A percentile compares a stretch with the other conserved stretches of the same genome.
Conservation (phyloP, 2,113 vertebrate genomes). For the Ochotona curzoniae region DNA sequence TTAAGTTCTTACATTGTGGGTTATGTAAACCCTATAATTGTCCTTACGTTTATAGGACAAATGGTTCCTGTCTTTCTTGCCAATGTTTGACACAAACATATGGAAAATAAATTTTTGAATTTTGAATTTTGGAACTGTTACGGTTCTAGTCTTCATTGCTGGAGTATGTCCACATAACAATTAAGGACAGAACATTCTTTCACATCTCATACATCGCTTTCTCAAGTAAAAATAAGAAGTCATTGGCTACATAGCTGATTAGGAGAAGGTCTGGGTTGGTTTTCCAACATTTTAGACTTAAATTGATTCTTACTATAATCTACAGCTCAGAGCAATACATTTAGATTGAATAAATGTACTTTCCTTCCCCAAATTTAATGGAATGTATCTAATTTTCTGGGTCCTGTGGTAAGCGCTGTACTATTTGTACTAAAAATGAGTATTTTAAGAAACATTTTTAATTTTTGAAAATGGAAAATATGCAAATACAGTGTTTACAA, state of each 20-base stretch:
- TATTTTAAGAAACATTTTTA: constrained; percentile 13
- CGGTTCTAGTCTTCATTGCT: background rate
- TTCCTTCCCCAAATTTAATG: background rate
- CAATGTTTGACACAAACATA: background rate
- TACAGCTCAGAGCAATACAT: background rate
- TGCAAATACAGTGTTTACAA: background rate
- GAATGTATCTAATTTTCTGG: background rate
- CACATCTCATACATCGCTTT: background rate
- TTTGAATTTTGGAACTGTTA: background rate
- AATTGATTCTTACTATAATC: background rate
- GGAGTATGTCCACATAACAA: background rate
- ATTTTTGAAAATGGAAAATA: constrained; percentile 34
- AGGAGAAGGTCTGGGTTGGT: background rate
- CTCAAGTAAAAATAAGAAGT: background rate
- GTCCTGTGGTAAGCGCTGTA: background rate
- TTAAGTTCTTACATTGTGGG: constrained; percentile 38
- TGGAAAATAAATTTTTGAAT: background rate
- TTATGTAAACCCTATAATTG: background rate
- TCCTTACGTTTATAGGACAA: constrained; percentile 23
- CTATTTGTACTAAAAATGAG: constrained; percentile 11
- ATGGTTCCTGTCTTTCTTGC: background rate
- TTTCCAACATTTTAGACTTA: background rate
- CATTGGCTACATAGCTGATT: background rate
- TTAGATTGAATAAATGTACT: background rate
- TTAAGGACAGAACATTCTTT: background rate